A percentile compares a stretch with the other conserved stretches of the same genome.
Conservation (phyloP, 2,797 vertebrate genomes). For the Phoeniculus purpureus region DNA sequence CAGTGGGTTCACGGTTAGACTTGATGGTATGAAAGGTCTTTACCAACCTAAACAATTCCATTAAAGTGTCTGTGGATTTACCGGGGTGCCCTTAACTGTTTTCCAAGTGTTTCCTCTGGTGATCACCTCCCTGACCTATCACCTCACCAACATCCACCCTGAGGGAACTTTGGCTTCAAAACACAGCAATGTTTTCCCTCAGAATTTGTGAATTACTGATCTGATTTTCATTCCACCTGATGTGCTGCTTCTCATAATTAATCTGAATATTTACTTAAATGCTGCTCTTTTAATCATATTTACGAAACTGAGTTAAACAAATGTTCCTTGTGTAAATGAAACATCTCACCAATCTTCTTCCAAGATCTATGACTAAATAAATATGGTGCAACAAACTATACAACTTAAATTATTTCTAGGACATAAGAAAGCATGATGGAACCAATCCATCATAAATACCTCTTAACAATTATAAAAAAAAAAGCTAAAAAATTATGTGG, state of each 20-base stretch:
- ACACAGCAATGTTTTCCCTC: background rate
- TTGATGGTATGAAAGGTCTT: too few relatives aligned
- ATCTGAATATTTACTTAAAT: background rate
- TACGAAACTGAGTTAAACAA: background rate
- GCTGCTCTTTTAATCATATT: background rate
- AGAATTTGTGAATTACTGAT: background rate
- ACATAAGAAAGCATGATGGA: background rate
- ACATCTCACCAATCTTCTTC: background rate
- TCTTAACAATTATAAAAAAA: background rate
- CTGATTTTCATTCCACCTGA: background rate
- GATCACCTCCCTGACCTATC: background rate
- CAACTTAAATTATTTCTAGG: background rate
- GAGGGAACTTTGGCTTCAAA: background rate
- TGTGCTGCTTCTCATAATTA: accelerated
- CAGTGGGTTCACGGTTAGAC: too few relatives aligned
- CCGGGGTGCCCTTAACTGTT: background rate
- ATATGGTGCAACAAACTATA: background rate
- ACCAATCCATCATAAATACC: background rate
- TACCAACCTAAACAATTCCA: too few relatives aligned
- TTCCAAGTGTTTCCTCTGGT: background rate
- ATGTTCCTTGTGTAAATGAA: background rate
- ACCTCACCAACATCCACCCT: accelerated
- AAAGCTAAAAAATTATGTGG: background rate
- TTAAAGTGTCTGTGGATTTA: background rate
- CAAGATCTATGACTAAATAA: background rate